These are phyloP conservation scores for Druceiella hillmani DNA, from an alignment of 2,888 invertebrate genomes.

Conservation along the genomic window DNA sequence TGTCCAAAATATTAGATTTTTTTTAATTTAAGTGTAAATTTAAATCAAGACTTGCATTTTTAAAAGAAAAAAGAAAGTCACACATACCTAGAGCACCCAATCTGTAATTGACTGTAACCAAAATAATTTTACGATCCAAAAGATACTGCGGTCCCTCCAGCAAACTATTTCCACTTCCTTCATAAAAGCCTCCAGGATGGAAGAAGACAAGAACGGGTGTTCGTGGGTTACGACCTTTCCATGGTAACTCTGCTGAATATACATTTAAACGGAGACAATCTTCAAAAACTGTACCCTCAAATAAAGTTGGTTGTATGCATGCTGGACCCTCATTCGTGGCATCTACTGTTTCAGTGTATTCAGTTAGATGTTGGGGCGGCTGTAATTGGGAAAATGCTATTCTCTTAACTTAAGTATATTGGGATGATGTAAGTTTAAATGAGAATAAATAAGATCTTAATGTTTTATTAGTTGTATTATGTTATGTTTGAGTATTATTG, in stretches of 20 bases:
- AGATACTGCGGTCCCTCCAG: slow-evolving; percentile 56
- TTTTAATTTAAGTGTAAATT: too few species aligned
- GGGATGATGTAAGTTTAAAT: too few species aligned
- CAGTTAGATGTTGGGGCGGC: slow-evolving; percentile 46
- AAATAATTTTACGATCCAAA: slow-evolving; percentile 58
- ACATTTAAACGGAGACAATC: slow-evolving; percentile 54
- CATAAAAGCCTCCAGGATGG: slow-evolving; percentile 64
- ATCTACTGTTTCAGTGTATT: slow-evolving; percentile 47
- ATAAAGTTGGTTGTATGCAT: slow-evolving; percentile 42
- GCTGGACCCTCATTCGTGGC: slow-evolving; percentile 54
- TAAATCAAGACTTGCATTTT: too few species aligned
- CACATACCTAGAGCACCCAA: slow-evolving; percentile 47
- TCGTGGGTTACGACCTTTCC: too few species aligned
- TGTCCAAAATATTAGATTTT: too few species aligned
- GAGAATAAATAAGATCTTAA: too few species aligned
- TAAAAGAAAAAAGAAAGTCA: background rate
- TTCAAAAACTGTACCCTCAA: slow-evolving; percentile 31
- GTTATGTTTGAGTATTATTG: too few species aligned
- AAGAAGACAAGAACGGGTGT: slow-evolving; percentile 66
- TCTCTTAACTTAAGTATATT: too few species aligned
- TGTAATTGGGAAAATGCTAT: too few species aligned
- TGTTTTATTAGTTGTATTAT: too few species aligned
- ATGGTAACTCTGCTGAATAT: slow-evolving; percentile 43
- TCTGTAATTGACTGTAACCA: slow-evolving; percentile 62
- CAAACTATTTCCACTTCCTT: slow-evolving; percentile 53